Conservation (phyloP, 2,888 invertebrate species). For the Drosophila pegasa region DNA sequence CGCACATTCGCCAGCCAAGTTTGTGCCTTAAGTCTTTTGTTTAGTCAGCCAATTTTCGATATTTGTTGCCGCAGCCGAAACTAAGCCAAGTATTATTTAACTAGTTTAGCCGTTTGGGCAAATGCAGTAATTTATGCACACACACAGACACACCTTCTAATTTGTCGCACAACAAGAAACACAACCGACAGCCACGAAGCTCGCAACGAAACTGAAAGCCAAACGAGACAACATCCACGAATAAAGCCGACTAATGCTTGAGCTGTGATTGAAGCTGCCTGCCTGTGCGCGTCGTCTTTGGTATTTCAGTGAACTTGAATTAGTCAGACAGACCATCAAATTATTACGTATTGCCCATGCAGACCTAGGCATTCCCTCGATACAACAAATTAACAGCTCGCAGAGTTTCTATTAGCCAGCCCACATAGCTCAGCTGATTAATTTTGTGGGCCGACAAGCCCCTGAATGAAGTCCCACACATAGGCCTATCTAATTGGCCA, state of each 20-base stretch:
- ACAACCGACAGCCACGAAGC: conserved; percentile 62
- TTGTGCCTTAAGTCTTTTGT: conserved; percentile 73
- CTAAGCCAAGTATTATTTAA: conserved; percentile 27
- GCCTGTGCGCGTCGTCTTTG: conserved; percentile 35
- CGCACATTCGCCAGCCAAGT: conserved; percentile 37
- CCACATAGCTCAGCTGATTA: conserved; percentile 4
- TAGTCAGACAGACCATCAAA: conserved; percentile 52
- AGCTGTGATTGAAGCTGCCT: conserved; percentile 29
- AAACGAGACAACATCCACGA: conserved; percentile 16
- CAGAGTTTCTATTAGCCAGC: conserved; percentile 17
- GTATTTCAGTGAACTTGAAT: conserved; percentile 73
- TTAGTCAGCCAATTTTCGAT: conserved; percentile 21
- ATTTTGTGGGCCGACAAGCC: conserved; percentile 58
- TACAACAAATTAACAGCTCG: conserved; percentile 6
- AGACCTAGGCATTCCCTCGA: conserved; percentile 11
- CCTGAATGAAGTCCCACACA: conserved; percentile 65
- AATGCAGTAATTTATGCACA: conserved; percentile 14
- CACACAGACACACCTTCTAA: conserved; percentile 38
- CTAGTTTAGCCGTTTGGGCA: conserved; percentile 27
- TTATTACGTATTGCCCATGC: conserved; percentile 11
- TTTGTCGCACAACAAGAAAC: conserved; percentile 18
- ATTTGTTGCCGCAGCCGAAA: conserved; percentile 3
- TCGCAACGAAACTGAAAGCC: conserved; percentile 80
- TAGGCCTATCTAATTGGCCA: conserved; percentile 28
- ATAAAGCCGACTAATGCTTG: conserved; percentile 4